These are phyloP conservation scores for Agrilus mali DNA, from an alignment of 2,888 invertebrate species.

Conservation along the genomic window DNA sequence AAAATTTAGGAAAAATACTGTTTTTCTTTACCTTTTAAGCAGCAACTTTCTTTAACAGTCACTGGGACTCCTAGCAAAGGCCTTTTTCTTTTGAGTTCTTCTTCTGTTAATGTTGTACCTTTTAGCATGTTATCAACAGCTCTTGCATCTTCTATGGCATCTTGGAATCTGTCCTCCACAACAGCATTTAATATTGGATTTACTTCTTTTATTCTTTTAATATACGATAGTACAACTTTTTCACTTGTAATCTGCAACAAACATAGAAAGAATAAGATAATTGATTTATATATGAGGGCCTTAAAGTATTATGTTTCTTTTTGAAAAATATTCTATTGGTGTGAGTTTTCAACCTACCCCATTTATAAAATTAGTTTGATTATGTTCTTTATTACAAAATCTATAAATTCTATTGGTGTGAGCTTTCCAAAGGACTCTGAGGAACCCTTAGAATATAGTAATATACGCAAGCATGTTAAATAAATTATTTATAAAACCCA, in stretches of 20 bases:
- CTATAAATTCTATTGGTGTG: no score
- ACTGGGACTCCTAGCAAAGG: constrained; percentile 73
- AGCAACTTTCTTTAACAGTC: constrained; percentile 71
- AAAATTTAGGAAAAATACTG: no score
- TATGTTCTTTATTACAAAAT: no score
- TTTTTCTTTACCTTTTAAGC: constrained; percentile 45
- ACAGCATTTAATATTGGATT: constrained; percentile 69
- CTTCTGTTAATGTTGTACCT: constrained; percentile 13
- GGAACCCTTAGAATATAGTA: no score
- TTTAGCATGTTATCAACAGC: constrained; percentile 43
- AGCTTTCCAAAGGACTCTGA: no score
- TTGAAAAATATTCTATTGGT: no score
- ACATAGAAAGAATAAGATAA: not conserved
- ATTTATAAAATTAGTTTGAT: not conserved
- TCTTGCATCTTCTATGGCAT: constrained; percentile 60
- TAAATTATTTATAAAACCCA: constrained; percentile 19
- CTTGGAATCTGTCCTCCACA: constrained; percentile 62
- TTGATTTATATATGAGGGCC: no score
- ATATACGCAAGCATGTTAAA: no score
- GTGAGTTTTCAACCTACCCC: no score
- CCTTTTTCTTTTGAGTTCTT: constrained; percentile 16
- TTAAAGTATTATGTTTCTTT: no score
- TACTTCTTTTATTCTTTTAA: constrained; percentile 64
- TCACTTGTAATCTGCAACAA: constrained; percentile 18
- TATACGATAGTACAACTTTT: constrained; percentile 56